Base-by-base conservation (phyloP, 2,888 invertebrate species). In the Diarsia brunnea region DNA sequence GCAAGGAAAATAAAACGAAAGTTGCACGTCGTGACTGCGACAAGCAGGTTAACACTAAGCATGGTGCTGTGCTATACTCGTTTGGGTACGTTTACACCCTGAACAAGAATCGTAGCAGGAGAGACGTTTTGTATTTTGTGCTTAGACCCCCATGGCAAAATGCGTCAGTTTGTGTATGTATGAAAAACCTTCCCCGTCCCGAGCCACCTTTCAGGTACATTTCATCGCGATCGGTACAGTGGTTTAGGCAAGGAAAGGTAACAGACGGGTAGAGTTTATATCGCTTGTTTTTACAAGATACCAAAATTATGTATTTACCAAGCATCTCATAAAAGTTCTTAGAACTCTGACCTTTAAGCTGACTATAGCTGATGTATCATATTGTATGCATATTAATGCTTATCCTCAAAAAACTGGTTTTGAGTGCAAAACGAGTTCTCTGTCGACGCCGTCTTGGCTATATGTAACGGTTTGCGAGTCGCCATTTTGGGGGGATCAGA, bases 371-470 rank as follows among this genome's bases (percentile, higher is more conserved):
- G 24, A 14, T 38, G 51, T 24, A 8, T 69, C 49, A 51, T 64
- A 38, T 60, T 38, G 31, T 60, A 43, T 61, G 65, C 53, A 43
- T 27, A 31, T 10, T 51, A 51, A n/a, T 53, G n/a, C 0, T 24
- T 43, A 61, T 65, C 14, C 47, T 69, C 55, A 53, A 80, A 70
- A 76, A 82, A 80, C 82, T 68, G 19, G 83, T 80, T 77, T 53
- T n/a, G 47, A 19, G 7, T 31, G 61, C 66, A 58, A 77, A 77
- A 71, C 83, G 43, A 64, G 83, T 80, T 80, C 21, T 10, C 5
- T 49, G 19, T 24, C 51, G 73, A 24, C 12, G 58, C 53, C 7
- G 43, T 64, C 24, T 65, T 45, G 31, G 31, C n/a, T 45, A 14
- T 45, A 14, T 19, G 31, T 31, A 64, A 58, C 64, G 49, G 72